These are phyloP conservation scores for Orthonevra nobilis DNA, from an alignment of 2,888 invertebrate species.

Conservation along the genomic window DNA sequence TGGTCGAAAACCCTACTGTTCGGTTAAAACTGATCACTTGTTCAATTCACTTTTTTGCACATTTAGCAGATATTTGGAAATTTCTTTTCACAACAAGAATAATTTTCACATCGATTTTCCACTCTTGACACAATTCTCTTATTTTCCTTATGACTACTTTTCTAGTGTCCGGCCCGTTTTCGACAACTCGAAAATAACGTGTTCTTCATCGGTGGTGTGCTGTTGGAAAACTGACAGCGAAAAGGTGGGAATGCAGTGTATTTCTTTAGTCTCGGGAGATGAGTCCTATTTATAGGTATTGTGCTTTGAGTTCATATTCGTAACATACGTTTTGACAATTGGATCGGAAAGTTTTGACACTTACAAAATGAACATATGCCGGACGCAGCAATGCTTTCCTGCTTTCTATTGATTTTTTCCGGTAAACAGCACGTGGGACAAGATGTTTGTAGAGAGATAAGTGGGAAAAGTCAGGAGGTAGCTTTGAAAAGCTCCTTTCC, in stretches of 20 bases:
- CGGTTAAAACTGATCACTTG: no score
- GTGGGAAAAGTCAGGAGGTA: no score
- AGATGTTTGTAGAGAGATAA: not conserved
- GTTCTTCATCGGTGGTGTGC: slow-evolving; percentile 52
- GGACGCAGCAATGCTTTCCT: not conserved
- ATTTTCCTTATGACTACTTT: no score
- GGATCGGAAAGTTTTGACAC: not conserved
- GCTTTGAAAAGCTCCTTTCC: not conserved
- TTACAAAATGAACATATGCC: no score
- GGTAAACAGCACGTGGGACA: slow-evolving; percentile 49
- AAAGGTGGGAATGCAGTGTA: slow-evolving; percentile 30
- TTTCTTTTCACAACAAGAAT: not conserved
- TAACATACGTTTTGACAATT: slow-evolving; percentile 2
- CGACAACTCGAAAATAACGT: slow-evolving; percentile 11
- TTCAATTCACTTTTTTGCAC: slow-evolving; percentile 11
- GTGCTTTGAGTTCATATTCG: slow-evolving; percentile 44
- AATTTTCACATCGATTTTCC: slow-evolving; percentile 65
- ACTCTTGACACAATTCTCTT: slow-evolving; percentile 47
- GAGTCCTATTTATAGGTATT: slow-evolving; percentile 55
- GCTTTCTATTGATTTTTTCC: slow-evolving; percentile 64
- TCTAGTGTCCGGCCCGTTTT: slow-evolving; percentile 29
- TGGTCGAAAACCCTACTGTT: no score
- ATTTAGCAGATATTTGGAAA: not conserved
- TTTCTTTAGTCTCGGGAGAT: slow-evolving; percentile 2
- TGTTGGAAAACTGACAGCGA: slow-evolving; percentile 57